Conservation (phyloP, 2,113 vertebrate species). For the Pelecanoides urinatrix region DNA sequence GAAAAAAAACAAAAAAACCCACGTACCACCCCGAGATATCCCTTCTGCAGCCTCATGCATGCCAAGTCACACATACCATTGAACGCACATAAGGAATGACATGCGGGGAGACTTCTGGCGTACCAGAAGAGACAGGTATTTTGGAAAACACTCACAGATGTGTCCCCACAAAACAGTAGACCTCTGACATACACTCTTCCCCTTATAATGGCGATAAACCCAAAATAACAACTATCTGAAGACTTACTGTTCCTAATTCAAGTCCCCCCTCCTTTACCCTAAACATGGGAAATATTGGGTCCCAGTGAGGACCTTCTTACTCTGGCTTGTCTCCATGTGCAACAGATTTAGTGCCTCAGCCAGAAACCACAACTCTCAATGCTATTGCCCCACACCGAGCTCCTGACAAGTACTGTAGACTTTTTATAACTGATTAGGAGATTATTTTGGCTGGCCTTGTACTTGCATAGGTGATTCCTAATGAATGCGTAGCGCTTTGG, state of each 20-base stretch:
- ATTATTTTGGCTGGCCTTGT: constrained; percentile 59
- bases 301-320: not conserved
- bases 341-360: constrained; percentile 47
- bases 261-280: not conserved
- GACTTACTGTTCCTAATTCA: not conserved
- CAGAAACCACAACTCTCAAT: constrained; percentile 64
- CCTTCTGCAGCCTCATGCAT: not conserved
- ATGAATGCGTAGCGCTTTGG: constrained; percentile 24
- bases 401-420: constrained; percentile 40
- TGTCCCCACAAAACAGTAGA: not conserved
- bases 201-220: not conserved
- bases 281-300: not conserved
- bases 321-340: constrained; percentile 43
- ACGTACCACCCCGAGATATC: not conserved
- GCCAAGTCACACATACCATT: not conserved
- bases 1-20: not conserved
- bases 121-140: not conserved
- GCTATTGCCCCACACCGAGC: constrained; percentile 27
- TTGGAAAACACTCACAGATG: not conserved
- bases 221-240: not conserved
- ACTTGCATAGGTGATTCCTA: constrained; percentile 52
- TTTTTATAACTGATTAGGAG: constrained; percentile 66
- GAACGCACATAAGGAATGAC: not conserved
- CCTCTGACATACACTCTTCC: not conserved
- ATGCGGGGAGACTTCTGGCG: not conserved